Conservation (phyloP, 2,888 invertebrate genomes). For the Volucella inflata region DNA sequence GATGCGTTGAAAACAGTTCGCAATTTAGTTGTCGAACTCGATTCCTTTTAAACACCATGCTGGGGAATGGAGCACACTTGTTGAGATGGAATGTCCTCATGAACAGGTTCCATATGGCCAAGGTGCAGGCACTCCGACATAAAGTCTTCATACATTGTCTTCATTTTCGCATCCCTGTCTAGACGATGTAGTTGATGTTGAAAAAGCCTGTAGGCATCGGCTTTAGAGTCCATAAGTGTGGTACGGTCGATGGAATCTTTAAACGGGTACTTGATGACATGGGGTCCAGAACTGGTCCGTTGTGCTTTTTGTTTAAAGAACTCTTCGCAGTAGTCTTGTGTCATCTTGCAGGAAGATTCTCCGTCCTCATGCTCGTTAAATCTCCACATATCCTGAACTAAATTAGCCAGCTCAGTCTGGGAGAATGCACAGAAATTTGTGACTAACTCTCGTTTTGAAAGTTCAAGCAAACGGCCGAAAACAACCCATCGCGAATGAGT, state of each 20-base stretch:
- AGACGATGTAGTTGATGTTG: slow-evolving; percentile 49
- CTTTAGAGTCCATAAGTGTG: too few species aligned
- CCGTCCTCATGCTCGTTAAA: too few species aligned
- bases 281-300: slow-evolving; percentile 40
- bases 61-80: too few species aligned
- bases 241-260: slow-evolving; percentile 41
- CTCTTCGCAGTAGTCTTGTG: slow-evolving; percentile 52
- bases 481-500: background rate
- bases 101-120: too few species aligned
- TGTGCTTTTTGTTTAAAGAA: slow-evolving; percentile 49
- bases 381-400: background rate
- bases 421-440: too few species aligned
- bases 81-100: too few species aligned
- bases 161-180: slow-evolving; percentile 44
- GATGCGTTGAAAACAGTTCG: too few species aligned
- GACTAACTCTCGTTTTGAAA: slow-evolving; percentile 3
- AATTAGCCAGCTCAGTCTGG: slow-evolving; percentile 23
- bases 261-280: slow-evolving; percentile 54
- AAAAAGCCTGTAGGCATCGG: background rate
- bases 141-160: slow-evolving; percentile 37
- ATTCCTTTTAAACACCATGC: too few species aligned
- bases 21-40: too few species aligned
- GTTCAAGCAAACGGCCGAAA: background rate
- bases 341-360: background rate
- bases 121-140: too few species aligned